Evolutionary conservation across 2,797 vertebrate genomes (phyloP), one percentile per base, ranked within the genome.

Genomic region (Sciurus vulgaris): DNA sequence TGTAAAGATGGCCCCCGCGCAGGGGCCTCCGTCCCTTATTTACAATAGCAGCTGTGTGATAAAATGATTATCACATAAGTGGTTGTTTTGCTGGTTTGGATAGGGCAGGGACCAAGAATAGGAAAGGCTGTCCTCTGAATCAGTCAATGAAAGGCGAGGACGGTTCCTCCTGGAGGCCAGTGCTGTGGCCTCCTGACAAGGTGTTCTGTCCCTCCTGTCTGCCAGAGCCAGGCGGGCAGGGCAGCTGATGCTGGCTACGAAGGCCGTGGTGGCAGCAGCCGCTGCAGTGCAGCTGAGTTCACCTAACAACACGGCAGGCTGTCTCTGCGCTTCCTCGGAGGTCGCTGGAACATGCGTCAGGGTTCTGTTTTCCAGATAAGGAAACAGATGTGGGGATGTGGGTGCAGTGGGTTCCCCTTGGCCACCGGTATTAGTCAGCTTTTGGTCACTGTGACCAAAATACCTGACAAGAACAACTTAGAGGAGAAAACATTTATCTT

Each of bases 21-120:
- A 83, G 96, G 88, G 96, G 86, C 94, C 97, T 96, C 94, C 95
- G 95, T 97, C 95, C 90, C 97, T 97, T 98, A 96, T 96, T 98
- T 97, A 98, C 98, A 98, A 98, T 97, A 97, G 97, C 97, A 98
- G 96, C 97, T 94, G n/a, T 93, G 96, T 97, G 97, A 98, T 98
- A 98, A 98, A 98, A 98, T 98, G 98, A 98, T 97, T 97, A 98
- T 97, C 96, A 95, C 94, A 95, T 98, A 98, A 98, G 98, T 98
- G 97, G 97, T 96, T 85, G 97, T 97, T 97, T 97, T 95, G 92
- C 94, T 92, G 92, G 90, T 88, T 96, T 96, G 97, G 95, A 97
- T 96, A 96, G 96, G 94, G 96, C 96, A 96, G 76, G 93, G 98
- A 95, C 88, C 76, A 59, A 24, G 26, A 94, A 97, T 96, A 95